These are phyloP conservation scores for Saguinus imperator DNA, from an alignment of 2,113 vertebrate genomes.

Conservation along the genomic window DNA sequence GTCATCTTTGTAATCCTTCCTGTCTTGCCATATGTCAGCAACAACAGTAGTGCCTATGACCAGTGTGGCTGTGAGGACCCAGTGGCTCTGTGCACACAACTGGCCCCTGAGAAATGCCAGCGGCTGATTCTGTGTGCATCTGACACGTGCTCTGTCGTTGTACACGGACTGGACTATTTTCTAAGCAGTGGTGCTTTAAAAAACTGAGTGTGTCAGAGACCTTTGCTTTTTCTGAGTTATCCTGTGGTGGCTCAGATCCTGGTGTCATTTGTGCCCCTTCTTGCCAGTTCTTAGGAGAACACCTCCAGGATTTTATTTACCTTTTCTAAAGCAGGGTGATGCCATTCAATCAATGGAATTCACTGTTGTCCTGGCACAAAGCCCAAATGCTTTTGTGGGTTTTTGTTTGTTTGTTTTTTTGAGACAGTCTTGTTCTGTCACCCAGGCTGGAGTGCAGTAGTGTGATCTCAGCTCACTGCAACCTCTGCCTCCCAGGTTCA, in stretches of 20 bases:
- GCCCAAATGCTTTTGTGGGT: not conserved
- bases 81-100: accelerated
- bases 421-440: too few species aligned
- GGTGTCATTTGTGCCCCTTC: not conserved
- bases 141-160: not conserved
- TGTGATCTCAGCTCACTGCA: too few species aligned
- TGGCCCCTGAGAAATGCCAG: accelerated
- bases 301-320: accelerated
- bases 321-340: not conserved
- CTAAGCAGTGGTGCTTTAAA: not conserved
- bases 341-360: not conserved
- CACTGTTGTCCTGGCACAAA: not conserved
- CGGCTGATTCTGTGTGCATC: not conserved
- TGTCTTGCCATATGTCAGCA: accelerated
- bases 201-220: not conserved
- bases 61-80: not conserved
- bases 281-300: not conserved
- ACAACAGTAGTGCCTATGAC: too few species aligned
- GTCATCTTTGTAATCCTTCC: accelerated
- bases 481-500: too few species aligned
- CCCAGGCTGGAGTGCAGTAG: too few species aligned
- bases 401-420: too few species aligned
- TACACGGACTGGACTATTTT: not conserved
- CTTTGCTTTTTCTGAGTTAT: not conserved
- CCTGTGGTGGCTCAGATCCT: not conserved